Evolutionary conservation across 2,888 invertebrate species (phyloP).

Genomic region (Odontomyia ornata): DNA sequence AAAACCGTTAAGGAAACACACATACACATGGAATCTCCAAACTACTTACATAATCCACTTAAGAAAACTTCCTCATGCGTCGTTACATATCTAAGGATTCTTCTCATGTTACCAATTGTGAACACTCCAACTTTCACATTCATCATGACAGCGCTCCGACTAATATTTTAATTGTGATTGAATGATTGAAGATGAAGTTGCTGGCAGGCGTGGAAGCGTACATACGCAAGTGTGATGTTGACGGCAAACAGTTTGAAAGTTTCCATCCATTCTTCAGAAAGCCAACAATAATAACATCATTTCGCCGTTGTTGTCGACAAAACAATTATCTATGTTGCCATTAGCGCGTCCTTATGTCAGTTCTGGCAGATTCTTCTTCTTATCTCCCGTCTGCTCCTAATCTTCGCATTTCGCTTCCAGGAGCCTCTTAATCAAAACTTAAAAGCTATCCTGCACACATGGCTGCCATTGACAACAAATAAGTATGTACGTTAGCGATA

Average conservation of each 20-base stretch:
- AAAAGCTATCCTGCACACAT: constrained; percentile 2
- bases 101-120: background rate
- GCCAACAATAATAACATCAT: constrained; percentile 26
- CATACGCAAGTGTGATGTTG: background rate
- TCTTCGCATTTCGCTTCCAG: background rate
- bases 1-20: no score
- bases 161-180: background rate
- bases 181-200: constrained; percentile 1
- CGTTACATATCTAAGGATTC: background rate
- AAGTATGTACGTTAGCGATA: background rate
- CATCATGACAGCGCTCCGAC: background rate
- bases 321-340: constrained; percentile 31
- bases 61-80: no score
- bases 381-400: no score
- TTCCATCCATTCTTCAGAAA: constrained; percentile 1
- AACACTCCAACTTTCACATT: background rate
- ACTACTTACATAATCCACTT: no score
- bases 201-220: background rate
- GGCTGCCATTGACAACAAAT: background rate
- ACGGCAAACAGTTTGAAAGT: background rate
- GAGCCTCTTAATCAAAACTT: background rate
- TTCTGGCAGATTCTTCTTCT: background rate
- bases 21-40: no score
- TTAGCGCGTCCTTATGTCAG: background rate
- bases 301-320: background rate